Percentiles rank a stretch among this genome's conserved stretches.
These are phyloP conservation scores for Podotricha telesiphe DNA, from an alignment of 2,888 invertebrate genomes.

Conservation along the genomic window DNA sequence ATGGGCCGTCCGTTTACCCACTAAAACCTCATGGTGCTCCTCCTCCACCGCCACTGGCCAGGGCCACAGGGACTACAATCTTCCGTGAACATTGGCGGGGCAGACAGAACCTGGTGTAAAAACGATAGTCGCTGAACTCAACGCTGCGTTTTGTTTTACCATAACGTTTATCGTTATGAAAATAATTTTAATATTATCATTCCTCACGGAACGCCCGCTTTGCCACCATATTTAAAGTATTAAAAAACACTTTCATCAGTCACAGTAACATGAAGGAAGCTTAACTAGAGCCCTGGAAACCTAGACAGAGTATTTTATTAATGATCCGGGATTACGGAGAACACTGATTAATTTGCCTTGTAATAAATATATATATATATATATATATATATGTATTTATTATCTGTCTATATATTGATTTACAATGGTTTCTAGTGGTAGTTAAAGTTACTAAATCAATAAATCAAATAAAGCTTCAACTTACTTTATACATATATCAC, in stretches of 20 bases:
- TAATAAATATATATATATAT: not conserved
- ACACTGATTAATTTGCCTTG: slow-evolving; percentile 10
- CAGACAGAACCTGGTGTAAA: too few species aligned
- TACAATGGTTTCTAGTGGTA: slow-evolving; percentile 4
- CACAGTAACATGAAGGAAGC: slow-evolving; percentile 15
- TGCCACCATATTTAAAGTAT: too few species aligned
- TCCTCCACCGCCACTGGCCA: too few species aligned
- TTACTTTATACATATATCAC: not conserved
- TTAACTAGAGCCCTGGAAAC: slow-evolving; percentile 5
- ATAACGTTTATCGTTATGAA: too few species aligned
- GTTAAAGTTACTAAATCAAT: slow-evolving; percentile 15
- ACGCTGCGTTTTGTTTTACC: too few species aligned
- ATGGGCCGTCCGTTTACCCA: too few species aligned
- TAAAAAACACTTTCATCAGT: slow-evolving; percentile 13
- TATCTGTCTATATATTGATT: slow-evolving; percentile 3
- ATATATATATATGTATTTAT: not conserved
- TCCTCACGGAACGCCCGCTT: too few species aligned
- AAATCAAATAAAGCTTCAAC: not conserved
- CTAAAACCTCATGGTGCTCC: too few species aligned
- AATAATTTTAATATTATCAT: not conserved
- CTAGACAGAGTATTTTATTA: slow-evolving; percentile 18
- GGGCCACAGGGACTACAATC: too few species aligned
- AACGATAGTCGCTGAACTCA: too few species aligned
- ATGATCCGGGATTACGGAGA: slow-evolving; percentile 3
- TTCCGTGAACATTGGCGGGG: too few species aligned